These are phyloP conservation scores for Ploceus nigricollis DNA, from an alignment of 2,113 vertebrate genomes.

Conservation along the genomic window DNA sequence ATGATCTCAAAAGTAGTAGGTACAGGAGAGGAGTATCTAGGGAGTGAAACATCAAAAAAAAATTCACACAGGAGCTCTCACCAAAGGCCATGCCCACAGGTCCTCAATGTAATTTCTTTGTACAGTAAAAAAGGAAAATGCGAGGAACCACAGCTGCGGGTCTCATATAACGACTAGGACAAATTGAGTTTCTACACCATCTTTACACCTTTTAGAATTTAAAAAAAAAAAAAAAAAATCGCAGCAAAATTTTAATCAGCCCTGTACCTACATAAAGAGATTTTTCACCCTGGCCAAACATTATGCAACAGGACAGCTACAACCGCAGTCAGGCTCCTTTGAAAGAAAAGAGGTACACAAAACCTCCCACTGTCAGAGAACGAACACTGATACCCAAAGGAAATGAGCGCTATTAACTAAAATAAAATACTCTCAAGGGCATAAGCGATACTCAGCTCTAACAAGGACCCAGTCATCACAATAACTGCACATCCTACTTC, in stretches of 20 bases:
- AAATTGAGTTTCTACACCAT: not conserved
- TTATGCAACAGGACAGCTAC: rapidly evolving
- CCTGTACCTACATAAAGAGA: rapidly evolving
- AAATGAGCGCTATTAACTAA: rapidly evolving
- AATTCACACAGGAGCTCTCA: not conserved
- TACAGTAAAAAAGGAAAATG: not conserved
- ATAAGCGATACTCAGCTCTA: not conserved
- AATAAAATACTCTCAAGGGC: too few species aligned
- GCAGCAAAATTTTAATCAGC: too few species aligned
- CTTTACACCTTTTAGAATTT: too few species aligned
- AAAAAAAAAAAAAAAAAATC: too few species aligned
- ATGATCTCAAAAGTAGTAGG: rapidly evolving
- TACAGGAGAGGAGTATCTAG: not conserved
- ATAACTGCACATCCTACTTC: not conserved
- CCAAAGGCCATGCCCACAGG: rapidly evolving
- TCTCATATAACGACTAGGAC: not conserved
- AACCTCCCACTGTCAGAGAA: not conserved
- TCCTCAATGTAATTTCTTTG: not conserved
- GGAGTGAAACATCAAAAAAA: too few species aligned
- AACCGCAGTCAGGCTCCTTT: not conserved
- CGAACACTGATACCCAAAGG: not conserved
- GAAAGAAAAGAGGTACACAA: not conserved
- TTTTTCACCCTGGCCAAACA: not conserved
- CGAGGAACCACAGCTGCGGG: rapidly evolving
- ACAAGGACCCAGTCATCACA: not conserved